A percentile compares a stretch with the other conserved stretches of the same genome.
Conservation (phyloP, 2,888 invertebrate genomes). For the Rhyacophila evoluta region DNA sequence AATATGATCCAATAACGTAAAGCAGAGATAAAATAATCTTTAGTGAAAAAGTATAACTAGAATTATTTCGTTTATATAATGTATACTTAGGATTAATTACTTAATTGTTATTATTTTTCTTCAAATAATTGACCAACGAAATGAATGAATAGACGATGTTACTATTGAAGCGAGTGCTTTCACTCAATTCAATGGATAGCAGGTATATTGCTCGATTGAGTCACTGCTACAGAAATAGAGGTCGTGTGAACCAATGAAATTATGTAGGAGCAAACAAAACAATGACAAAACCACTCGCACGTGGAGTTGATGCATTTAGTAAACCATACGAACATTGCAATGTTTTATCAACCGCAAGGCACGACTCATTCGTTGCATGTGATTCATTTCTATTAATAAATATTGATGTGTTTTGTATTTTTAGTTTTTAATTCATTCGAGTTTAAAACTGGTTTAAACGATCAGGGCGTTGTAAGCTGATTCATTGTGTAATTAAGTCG, state of each 20-base stretch:
- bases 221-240: neutral
- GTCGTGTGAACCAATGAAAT: neutral
- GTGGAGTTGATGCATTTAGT: neutral
- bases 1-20: too few relatives aligned
- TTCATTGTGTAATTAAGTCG: too few relatives aligned
- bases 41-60: too few relatives aligned
- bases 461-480: too few relatives aligned
- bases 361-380: neutral
- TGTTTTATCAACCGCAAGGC: neutral
- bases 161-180: neutral
- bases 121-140: neutral
- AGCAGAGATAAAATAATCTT: too few relatives aligned
- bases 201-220: neutral
- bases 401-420: neutral
- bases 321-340: neutral
- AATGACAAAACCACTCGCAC: neutral
- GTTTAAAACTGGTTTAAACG: too few relatives aligned
- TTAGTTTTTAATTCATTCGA: too few relatives aligned
- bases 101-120: neutral
- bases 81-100: neutral
- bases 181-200: neutral
- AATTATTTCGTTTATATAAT: too few relatives aligned
- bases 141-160: slow-evolving; percentile 11
- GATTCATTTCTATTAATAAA: slow-evolving; percentile 4
- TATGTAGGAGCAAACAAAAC: neutral